These are phyloP conservation scores for Tonatia bakeri DNA, from an alignment of 2,113 vertebrate species.

Conservation along the genomic window DNA sequence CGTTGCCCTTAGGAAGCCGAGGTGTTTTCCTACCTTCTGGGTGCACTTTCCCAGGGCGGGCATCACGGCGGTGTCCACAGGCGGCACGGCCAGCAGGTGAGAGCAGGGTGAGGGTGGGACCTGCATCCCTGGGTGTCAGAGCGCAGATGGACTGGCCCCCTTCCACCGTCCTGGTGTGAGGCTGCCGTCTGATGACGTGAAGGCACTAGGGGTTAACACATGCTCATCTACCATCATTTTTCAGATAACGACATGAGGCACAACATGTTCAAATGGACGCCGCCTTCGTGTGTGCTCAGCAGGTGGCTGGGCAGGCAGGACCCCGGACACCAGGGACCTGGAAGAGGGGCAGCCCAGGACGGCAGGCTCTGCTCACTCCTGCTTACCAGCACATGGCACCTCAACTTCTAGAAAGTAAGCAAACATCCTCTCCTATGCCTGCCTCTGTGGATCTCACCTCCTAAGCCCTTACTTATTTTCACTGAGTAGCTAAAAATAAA, in stretches of 20 bases:
- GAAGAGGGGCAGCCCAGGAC: too few species aligned
- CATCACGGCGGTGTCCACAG: neutral
- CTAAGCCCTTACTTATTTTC: neutral
- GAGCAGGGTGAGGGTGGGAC: neutral
- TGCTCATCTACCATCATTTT: neutral
- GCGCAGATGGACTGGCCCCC: neutral
- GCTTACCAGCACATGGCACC: neutral
- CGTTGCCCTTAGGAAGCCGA: neutral
- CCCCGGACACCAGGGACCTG: neutral
- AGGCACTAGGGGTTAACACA: neutral
- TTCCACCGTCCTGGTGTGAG: neutral
- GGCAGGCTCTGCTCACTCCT: too few species aligned
- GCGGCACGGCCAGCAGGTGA: neutral
- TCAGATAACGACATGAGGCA: neutral
- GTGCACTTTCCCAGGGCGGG: neutral
- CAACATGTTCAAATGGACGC: neutral
- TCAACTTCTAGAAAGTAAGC: neutral
- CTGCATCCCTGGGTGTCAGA: neutral
- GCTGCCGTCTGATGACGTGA: too few species aligned
- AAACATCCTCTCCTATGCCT: neutral
- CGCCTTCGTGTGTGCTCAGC: neutral
- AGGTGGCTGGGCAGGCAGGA: neutral
- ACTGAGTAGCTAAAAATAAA: neutral
- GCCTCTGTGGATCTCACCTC: neutral
- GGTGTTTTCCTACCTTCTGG: neutral